Evolutionary conservation across 2,797 vertebrate genomes (phyloP).

Genomic region (Sebastes vulpes): DNA sequence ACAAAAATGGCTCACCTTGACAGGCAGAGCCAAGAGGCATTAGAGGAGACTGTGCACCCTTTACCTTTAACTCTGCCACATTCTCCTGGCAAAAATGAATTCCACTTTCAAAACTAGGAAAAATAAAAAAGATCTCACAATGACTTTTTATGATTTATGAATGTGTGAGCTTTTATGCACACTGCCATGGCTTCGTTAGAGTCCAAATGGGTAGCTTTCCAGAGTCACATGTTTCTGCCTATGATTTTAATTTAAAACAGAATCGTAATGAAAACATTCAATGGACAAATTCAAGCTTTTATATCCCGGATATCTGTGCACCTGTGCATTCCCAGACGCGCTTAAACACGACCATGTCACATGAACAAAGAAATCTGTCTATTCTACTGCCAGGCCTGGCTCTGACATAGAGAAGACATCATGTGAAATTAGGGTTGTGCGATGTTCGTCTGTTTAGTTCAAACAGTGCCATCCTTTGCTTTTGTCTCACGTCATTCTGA

Average conservation of each 20-base stretch:
- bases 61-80: background rate
- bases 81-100: background rate
- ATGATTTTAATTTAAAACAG: background rate
- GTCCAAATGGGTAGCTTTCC: background rate
- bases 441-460: constrained; percentile 28
- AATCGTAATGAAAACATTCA: background rate
- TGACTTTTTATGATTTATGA: background rate
- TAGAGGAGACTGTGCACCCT: constrained; percentile 1
- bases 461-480: constrained; percentile 28
- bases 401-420: background rate
- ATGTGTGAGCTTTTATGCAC: background rate
- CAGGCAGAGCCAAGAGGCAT: constrained; percentile 10
- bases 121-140: background rate
- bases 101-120: background rate
- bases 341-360: constrained; percentile 2
- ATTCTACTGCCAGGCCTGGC: background rate
- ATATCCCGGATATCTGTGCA: constrained; percentile 1
- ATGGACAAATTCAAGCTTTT: background rate
- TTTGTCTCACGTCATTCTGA: constrained; percentile 7
- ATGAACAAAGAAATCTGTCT: constrained; percentile 43
- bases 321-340: constrained; percentile 3
- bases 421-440: constrained; percentile 17
- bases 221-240: background rate
- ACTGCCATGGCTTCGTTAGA: background rate
- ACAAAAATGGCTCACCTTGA: constrained; percentile 27